phyloP scores from a whole-genome alignment of 1,140 invertebrate genomes.

The Drosophila neocordata region DNA sequence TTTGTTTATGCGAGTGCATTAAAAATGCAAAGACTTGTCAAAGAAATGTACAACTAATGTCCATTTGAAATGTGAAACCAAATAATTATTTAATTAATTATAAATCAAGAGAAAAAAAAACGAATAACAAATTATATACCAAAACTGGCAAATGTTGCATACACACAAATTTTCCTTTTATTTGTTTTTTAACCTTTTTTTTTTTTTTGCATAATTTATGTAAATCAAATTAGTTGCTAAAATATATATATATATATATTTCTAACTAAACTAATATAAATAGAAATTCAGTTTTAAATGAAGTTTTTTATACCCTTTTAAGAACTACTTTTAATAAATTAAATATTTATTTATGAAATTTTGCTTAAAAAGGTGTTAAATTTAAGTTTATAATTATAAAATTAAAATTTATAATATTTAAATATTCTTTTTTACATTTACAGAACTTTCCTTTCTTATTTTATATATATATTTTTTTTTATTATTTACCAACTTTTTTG shows the following conservation, averaged over 20 bases:
- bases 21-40: slow-evolving; percentile 52
- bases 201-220: slow-evolving; percentile 49
- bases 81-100: slow-evolving; percentile 50
- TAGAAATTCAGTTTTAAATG: not conserved
- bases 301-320: not conserved
- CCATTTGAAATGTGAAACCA: slow-evolving; percentile 55
- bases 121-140: slow-evolving; percentile 4
- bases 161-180: slow-evolving; percentile 13
- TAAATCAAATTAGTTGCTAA: slow-evolving; percentile 47
- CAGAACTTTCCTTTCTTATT: not conserved
- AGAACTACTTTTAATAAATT: too few relatives aligned
- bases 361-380: too few relatives aligned
- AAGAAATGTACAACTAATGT: slow-evolving; percentile 54
- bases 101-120: slow-evolving; percentile 18
- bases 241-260: slow-evolving; percentile 25
- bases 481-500: not conserved
- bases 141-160: slow-evolving; percentile 38
- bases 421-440: too few relatives aligned
- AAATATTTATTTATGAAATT: too few relatives aligned
- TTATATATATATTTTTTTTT: not conserved
- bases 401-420: too few relatives aligned
- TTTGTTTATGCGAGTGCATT: slow-evolving; percentile 26
- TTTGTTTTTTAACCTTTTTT: too few relatives aligned
- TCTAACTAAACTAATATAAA: slow-evolving; percentile 4
- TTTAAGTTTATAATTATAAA: too few relatives aligned